Evolutionary conservation across 2,113 vertebrate genomes (phyloP), one percentile per base, ranked within the genome.

Genomic region (Lophius piscatorius): DNA sequence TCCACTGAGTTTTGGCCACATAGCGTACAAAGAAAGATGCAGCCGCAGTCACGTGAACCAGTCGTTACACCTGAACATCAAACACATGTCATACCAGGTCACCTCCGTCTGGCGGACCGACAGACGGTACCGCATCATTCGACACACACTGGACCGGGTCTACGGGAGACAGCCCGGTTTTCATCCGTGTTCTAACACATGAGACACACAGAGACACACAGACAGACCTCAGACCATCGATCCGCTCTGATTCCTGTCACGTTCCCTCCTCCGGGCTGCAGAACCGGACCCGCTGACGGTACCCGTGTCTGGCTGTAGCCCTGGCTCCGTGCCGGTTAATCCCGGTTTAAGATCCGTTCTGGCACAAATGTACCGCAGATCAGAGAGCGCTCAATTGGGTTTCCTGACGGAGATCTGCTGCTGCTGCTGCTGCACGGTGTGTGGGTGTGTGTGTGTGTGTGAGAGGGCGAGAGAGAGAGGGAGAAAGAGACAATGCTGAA

Each of bases 191-290:
- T 31, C 11, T 31, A 31, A 20, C 10, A 16, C 9, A n/a, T 14
- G n/a, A 26, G 5, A 29, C 31, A 31, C n/a, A 48, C 24, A 17
- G 9, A 39, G 22, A 18, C 24, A 29, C 12, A n/a, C 23, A 28
- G 20, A 12, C 40, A 26, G 41, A 79, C 82, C 82, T 76, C 33
- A 39, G 44, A 57, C 14, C 72, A 49, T 57, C 12, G 41, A 65
- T 42, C 44, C 12, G 23, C 33, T 68, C 4, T 23, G 42, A 51
- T 71, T 60, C 80, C 1, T 2, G 33, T 78, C 65, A 61, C 65
- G 70, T 52, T 56, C 65, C 17, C 3, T 29, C 20, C n/a, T 36
- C 16, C 33, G 4, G 49, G 62, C 56, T 29, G 62, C 67, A 62
- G 81, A 69, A 69, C 38, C 50, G 26, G 22, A 48, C 6, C 39